A percentile compares a stretch with the other conserved stretches of the same genome.
Evolutionary conservation across 2,797 vertebrate species (phyloP).

Genomic region (Sebastes matsubarae): DNA sequence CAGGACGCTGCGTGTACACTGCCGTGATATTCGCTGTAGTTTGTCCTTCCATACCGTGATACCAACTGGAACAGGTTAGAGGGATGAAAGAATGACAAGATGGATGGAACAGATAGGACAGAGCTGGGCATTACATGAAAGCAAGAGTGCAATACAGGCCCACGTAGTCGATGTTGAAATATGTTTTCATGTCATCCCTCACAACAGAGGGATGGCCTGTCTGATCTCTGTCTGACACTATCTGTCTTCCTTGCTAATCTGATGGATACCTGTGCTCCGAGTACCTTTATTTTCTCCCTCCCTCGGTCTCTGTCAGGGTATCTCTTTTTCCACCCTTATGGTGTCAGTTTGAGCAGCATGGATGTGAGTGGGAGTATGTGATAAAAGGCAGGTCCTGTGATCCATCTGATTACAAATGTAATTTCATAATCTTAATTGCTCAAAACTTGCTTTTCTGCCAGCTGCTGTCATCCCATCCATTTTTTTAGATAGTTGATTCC

Average conservation of each 20-base stretch:
- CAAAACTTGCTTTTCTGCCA: not conserved
- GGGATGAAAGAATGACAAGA: constrained; percentile 55
- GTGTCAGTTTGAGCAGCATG: constrained; percentile 22
- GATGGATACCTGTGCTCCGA: constrained; percentile 62
- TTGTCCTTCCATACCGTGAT: constrained; percentile 16
- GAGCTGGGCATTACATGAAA: constrained; percentile 66
- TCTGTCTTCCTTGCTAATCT: constrained; percentile 70
- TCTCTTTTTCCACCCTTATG: constrained; percentile 29
- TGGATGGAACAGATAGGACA: constrained; percentile 57
- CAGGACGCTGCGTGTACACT: not conserved
- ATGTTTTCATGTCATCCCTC: constrained; percentile 60
- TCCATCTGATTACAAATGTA: constrained; percentile 13
- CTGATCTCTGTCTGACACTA: constrained; percentile 60
- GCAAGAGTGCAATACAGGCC: constrained; percentile 25
- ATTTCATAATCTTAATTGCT: constrained; percentile 28
- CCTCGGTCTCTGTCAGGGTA: not conserved
- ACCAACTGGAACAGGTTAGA: constrained; percentile 42
- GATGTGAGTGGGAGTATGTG: constrained; percentile 35
- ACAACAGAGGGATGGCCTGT: constrained; percentile 41
- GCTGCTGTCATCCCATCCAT: not conserved
- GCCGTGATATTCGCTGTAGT: not conserved
- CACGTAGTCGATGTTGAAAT: constrained; percentile 49
- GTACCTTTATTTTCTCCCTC: constrained; percentile 39
- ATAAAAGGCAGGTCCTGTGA: constrained; percentile 39
- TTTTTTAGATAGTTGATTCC: not conserved